A percentile compares a stretch with the other conserved stretches of the same genome.
These are phyloP conservation scores for Cataglyphis hispanica DNA, from an alignment of 1,140 invertebrate genomes.

Conservation along the genomic window DNA sequence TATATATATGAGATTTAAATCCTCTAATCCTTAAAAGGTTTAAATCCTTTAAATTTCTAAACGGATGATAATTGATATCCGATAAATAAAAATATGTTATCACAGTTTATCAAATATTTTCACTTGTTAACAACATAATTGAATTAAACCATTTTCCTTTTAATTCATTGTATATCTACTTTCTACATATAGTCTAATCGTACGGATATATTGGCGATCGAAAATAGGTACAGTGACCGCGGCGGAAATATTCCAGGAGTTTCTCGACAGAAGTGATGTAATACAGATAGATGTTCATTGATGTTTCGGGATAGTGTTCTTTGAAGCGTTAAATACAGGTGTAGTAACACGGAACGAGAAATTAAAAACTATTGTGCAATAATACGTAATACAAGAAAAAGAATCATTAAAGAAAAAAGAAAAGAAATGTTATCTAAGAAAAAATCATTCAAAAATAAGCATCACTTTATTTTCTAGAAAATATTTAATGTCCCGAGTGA, in stretches of 20 bases:
- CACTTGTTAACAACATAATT: background rate
- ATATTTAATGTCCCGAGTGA: background rate
- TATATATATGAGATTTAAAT: background rate
- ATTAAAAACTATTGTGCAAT: background rate
- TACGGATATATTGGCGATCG: slow-evolving; percentile 31
- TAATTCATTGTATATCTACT: background rate
- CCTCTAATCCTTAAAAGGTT: background rate
- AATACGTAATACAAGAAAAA: background rate
- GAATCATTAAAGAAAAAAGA: background rate
- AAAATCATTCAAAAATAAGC: background rate
- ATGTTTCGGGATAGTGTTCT: background rate
- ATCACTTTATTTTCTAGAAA: background rate
- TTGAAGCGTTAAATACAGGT: background rate
- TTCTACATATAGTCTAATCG: background rate
- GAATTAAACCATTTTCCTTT: background rate
- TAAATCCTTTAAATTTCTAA: background rate
- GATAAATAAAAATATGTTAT: background rate
- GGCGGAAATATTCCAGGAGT: slow-evolving; percentile 49
- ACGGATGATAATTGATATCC: background rate
- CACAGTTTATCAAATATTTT: background rate
- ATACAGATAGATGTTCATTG: slow-evolving; percentile 21
- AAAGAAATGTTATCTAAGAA: background rate
- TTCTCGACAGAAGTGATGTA: slow-evolving; percentile 16
- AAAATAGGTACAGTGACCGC: slow-evolving; percentile 46
- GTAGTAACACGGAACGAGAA: background rate